A percentile compares a stretch with the other conserved stretches of the same genome.
Evolutionary conservation across 2,797 vertebrate species (phyloP).

Genomic region (Pachyuromys duprasi): DNA sequence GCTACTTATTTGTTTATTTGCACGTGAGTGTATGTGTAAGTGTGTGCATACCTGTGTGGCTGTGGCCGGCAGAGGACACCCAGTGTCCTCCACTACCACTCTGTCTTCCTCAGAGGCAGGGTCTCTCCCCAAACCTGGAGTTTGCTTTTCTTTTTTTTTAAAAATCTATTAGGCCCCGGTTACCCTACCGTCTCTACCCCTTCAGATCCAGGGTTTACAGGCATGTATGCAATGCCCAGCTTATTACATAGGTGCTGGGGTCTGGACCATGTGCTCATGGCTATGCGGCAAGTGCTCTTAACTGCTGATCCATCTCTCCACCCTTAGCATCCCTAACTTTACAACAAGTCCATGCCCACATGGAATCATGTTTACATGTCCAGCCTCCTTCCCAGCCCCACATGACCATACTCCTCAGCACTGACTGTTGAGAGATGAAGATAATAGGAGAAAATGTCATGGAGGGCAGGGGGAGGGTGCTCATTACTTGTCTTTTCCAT

Average conservation of each 20-base stretch:
- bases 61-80: neutral
- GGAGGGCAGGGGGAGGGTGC: neutral
- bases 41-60: neutral
- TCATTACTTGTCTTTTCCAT: neutral
- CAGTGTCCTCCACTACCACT: neutral
- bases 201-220: neutral
- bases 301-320: neutral
- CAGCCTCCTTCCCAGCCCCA: neutral
- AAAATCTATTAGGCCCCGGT: no score
- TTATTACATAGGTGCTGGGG: neutral
- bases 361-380: neutral
- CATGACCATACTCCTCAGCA: neutral
- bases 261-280: neutral
- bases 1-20: neutral
- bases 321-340: neutral
- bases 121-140: neutral
- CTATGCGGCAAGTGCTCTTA: neutral
- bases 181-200: neutral
- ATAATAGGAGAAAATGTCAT: neutral
- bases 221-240: neutral
- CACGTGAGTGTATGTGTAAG: neutral
- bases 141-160: neutral
- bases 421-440: neutral
- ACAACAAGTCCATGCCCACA: neutral
- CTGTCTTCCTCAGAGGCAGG: neutral